These are phyloP conservation scores for Neotoma lepida DNA, from an alignment of 2,113 vertebrate genomes.

Conservation along the genomic window DNA sequence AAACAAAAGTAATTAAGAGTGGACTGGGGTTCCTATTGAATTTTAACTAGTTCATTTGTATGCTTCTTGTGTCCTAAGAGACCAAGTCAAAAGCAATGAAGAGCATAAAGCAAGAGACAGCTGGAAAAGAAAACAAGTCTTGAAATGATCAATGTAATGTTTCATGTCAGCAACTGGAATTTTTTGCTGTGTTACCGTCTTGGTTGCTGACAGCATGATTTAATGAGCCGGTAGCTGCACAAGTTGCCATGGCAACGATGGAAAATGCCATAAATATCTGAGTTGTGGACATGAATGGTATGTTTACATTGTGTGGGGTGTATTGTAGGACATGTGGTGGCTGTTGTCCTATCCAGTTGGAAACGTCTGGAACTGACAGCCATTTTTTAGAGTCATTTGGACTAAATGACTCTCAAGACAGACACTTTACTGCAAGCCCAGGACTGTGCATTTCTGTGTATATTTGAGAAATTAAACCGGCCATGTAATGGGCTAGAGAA, in stretches of 20 bases:
- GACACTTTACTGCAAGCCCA: constrained; percentile 54
- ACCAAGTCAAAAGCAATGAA: constrained; percentile 48
- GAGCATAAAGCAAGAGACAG: constrained; percentile 61
- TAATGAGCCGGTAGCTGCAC: constrained; percentile 76
- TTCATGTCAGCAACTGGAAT: constrained; percentile 80
- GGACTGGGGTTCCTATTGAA: not conserved
- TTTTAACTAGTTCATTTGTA: constrained; percentile 74
- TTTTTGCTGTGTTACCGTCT: constrained; percentile 79
- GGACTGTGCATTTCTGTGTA: constrained; percentile 61
- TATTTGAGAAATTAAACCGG: constrained; percentile 63
- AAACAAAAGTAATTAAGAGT: constrained; percentile 44
- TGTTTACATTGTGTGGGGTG: constrained; percentile 83
- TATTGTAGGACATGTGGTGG: constrained; percentile 85
- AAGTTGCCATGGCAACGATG: constrained; percentile 87
- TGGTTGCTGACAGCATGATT: constrained; percentile 84
- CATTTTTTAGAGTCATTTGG: constrained; percentile 60
- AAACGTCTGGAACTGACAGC: constrained; percentile 72
- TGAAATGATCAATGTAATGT: constrained; percentile 80
- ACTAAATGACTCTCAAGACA: constrained; percentile 67
- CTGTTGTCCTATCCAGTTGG: constrained; percentile 78
- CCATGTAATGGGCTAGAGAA: not conserved
- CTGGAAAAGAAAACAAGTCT: constrained; percentile 41
- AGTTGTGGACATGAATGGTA: constrained; percentile 83
- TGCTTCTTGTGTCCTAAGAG: constrained; percentile 72
- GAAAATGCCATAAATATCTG: constrained; percentile 87